Percentiles rank a stretch among this genome's conserved stretches.
Evolutionary conservation across 2,888 invertebrate species (phyloP).

Genomic region (Amitus sp.): DNA sequence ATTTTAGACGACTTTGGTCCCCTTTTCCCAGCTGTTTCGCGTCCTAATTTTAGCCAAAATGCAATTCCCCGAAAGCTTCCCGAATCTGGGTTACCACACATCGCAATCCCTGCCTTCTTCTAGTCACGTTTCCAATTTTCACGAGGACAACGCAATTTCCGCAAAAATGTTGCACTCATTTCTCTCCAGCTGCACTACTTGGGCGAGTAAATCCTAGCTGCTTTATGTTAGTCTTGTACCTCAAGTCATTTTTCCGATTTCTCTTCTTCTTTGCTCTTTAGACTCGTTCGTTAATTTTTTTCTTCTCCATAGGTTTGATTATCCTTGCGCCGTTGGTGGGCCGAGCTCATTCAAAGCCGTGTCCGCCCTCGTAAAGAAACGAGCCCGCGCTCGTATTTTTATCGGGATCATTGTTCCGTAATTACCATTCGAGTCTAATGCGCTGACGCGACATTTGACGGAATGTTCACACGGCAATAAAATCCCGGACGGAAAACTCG

Average conservation of each 20-base stretch:
- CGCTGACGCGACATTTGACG: not conserved
- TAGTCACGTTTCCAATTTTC: no score
- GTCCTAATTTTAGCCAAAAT: no score
- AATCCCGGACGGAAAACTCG: not conserved
- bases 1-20: not conserved
- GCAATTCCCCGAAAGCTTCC: no score
- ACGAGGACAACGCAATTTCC: no score
- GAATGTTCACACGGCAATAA: conserved; percentile 34
- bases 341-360: conserved; percentile 27
- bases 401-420: conserved; percentile 30
- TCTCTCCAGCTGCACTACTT: no score
- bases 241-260: conserved; percentile 1
- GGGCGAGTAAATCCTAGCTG: not conserved
- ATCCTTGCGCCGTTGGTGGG: conserved; percentile 36
- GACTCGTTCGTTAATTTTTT: conserved; percentile 6
- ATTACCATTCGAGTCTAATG: conserved; percentile 16
- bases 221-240: not conserved
- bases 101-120: no score
- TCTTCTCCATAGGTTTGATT: conserved; percentile 24
- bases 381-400: conserved; percentile 18
- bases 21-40: not conserved
- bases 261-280: conserved; percentile 3
- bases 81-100: no score
- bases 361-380: conserved; percentile 23
- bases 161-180: no score